Evolutionary conservation across 2,113 vertebrate species (phyloP).

Genomic region (Xenopus laevis): DNA sequence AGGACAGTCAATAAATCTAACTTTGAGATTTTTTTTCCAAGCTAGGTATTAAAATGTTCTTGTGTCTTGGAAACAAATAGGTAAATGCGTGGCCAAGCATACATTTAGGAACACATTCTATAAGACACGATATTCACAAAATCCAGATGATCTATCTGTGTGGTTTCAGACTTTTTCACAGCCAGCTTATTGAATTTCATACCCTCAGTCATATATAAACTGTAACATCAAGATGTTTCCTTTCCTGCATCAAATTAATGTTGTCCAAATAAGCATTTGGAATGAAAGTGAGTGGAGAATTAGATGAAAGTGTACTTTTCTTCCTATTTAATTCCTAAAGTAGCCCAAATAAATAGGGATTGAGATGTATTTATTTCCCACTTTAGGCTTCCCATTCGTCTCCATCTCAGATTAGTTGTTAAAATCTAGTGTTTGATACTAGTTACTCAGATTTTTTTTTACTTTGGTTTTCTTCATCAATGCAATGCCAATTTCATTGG

Average conservation of each 20-base stretch:
- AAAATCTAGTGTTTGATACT: too few species aligned
- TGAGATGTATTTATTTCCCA: too few species aligned
- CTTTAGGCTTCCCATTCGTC: too few species aligned
- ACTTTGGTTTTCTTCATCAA: too few species aligned
- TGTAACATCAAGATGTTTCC: slow-evolving; percentile 29
- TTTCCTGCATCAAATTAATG: slow-evolving; percentile 14
- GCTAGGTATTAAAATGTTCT: slow-evolving; percentile 38
- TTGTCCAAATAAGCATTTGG: slow-evolving; percentile 25
- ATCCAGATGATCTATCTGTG: slow-evolving; percentile 44
- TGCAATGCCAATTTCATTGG: too few species aligned
- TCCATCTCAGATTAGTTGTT: too few species aligned
- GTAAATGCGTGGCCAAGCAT: slow-evolving; percentile 27
- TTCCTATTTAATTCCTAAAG: background rate
- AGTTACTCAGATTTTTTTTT: too few species aligned
- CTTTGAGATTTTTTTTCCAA: slow-evolving; percentile 36
- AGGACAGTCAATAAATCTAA: slow-evolving; percentile 42
- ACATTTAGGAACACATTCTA: slow-evolving; percentile 31
- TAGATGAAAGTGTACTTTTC: too few species aligned
- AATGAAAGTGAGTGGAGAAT: background rate
- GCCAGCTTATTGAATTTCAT: slow-evolving; percentile 44
- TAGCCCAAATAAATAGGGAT: background rate
- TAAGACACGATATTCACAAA: slow-evolving; percentile 29
- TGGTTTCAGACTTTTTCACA: slow-evolving; percentile 42
- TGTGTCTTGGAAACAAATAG: slow-evolving; percentile 14
- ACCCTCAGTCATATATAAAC: slow-evolving; percentile 36